phyloP scores from a whole-genome alignment of 2,113 vertebrate species.

The Emydura subglobosa region DNA sequence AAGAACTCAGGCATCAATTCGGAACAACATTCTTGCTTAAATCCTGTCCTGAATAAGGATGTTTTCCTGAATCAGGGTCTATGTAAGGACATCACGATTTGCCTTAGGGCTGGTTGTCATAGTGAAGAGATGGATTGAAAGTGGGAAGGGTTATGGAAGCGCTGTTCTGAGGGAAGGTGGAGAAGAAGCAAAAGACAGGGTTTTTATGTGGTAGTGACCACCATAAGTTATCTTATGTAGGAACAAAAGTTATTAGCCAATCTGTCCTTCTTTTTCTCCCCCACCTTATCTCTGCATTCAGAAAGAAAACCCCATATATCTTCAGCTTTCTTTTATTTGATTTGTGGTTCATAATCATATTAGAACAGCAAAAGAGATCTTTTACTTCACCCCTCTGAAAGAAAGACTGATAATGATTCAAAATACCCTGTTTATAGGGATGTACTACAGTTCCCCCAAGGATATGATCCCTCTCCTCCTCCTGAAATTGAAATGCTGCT shows the following conservation, averaged over 20 bases:
- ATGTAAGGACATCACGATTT: neutral
- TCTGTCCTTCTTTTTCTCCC: neutral
- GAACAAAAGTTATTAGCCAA: neutral
- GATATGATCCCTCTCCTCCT: neutral
- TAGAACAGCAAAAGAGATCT: neutral
- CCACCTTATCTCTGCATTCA: neutral
- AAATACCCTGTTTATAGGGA: neutral
- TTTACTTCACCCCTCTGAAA: slow-evolving; percentile 2
- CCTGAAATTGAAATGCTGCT: neutral
- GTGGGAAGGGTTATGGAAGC: neutral
- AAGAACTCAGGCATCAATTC: neutral
- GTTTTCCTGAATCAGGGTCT: neutral
- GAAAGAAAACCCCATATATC: slow-evolving; percentile 8
- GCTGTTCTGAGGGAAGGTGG: neutral
- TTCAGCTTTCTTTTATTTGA: neutral
- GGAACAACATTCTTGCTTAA: neutral
- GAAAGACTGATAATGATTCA: neutral
- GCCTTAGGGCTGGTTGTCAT: neutral
- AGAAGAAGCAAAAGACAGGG: neutral
- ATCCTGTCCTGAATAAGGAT: neutral
- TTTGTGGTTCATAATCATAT: slow-evolving; percentile 1
- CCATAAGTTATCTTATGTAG: neutral
- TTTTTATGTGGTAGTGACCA: neutral
- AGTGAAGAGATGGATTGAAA: neutral
- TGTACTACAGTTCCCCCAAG: neutral